Percentiles rank a stretch among this genome's conserved stretches.
Conservation (phyloP, 2,888 invertebrate species). For the Stictocephala bisonia region DNA sequence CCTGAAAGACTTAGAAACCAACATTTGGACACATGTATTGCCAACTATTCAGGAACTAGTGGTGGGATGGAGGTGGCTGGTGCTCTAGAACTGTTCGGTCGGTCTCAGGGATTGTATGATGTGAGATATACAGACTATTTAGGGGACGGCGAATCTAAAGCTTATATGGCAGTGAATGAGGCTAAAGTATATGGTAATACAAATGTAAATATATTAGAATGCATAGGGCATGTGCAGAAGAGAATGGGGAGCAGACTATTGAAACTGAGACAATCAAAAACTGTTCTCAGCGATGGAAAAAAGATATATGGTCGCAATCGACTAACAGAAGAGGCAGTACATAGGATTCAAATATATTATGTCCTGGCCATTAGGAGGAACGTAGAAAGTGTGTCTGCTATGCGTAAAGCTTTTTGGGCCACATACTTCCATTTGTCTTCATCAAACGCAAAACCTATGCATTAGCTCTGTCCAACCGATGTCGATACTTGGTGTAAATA, state of each 20-base stretch:
- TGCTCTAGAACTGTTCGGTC: constrained; percentile 43
- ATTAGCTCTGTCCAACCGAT: constrained; percentile 56
- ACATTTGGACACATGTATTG: constrained; percentile 39
- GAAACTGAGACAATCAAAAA: constrained; percentile 28
- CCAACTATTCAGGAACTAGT: constrained; percentile 52
- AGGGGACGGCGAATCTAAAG: constrained; percentile 44
- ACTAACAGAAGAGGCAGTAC: constrained; percentile 56
- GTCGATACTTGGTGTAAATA: constrained; percentile 55
- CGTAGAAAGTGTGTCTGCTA: constrained; percentile 53
- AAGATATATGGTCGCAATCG: constrained; percentile 53
- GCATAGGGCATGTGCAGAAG: constrained; percentile 34
- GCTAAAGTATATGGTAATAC: constrained; percentile 47
- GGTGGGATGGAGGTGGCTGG: constrained; percentile 54
- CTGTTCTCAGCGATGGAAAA: constrained; percentile 41
- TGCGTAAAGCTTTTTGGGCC: constrained; percentile 59
- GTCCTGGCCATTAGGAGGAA: constrained; percentile 58
- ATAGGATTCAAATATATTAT: constrained; percentile 57
- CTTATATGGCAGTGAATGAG: constrained; percentile 10
- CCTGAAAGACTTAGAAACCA: background rate
- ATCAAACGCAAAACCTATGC: constrained; percentile 52
- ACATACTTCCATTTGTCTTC: constrained; percentile 56
- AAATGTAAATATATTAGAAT: constrained; percentile 30
- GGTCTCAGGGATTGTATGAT: constrained; percentile 46
- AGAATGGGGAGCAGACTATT: constrained; percentile 49
- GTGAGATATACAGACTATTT: constrained; percentile 41